These are phyloP conservation scores for Agelastica alni DNA, from an alignment of 2,888 invertebrate species.

Conservation along the genomic window DNA sequence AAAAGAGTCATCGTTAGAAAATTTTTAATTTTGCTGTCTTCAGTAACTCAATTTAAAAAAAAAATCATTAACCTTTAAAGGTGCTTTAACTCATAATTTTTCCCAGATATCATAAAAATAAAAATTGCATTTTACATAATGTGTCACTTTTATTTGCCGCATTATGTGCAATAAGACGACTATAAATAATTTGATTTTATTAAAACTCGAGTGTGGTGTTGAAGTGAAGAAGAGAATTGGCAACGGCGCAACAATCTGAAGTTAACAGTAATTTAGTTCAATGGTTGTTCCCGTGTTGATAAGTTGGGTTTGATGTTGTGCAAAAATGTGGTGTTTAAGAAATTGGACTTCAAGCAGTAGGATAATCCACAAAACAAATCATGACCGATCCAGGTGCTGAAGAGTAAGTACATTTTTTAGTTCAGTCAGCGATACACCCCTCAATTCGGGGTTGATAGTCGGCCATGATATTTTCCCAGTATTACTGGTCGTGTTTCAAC, in stretches of 20 bases:
- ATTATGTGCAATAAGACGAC: no score
- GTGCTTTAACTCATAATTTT: no score
- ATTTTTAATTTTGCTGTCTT: no score
- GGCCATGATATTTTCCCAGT: constrained; percentile 47
- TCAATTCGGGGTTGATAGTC: constrained; percentile 37
- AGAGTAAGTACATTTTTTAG: constrained; percentile 69
- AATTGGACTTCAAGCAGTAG: constrained; percentile 78
- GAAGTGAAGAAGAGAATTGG: neutral
- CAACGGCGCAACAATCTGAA: constrained; percentile 41
- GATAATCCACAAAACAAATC: constrained; percentile 81
- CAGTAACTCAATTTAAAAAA: no score
- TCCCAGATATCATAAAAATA: no score
- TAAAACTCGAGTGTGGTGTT: no score
- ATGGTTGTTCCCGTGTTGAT: constrained; percentile 55
- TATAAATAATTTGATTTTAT: no score
- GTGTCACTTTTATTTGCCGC: no score
- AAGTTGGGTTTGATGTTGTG: constrained; percentile 57
- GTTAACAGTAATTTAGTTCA: constrained; percentile 53
- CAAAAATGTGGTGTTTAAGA: constrained; percentile 56
- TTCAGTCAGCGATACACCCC: constrained; percentile 36
- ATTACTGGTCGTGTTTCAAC: constrained; percentile 33
- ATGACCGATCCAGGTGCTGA: constrained; percentile 86
- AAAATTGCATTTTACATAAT: no score
- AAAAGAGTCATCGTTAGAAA: no score
- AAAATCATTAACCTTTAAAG: no score